A percentile compares a stretch with the other conserved stretches of the same genome.
Evolutionary conservation across 2,888 invertebrate species (phyloP).

Genomic region (Meliscaeva auricollis): DNA sequence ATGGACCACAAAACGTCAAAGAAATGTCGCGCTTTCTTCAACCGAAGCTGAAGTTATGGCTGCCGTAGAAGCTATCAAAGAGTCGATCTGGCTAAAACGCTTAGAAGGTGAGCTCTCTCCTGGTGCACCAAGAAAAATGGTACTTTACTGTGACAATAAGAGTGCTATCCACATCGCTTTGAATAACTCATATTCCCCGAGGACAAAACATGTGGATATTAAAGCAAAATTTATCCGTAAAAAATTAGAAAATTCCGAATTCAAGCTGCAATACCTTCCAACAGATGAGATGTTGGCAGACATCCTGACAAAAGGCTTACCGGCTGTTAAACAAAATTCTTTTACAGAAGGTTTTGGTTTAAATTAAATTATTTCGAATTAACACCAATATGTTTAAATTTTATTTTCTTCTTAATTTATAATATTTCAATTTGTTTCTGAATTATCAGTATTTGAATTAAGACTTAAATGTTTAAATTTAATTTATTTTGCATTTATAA

Average conservation of each 20-base stretch:
- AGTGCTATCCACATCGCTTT: constrained; percentile 54
- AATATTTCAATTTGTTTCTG: no score
- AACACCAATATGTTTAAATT: neutral
- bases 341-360: neutral
- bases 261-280: constrained; percentile 42
- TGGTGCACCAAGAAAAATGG: constrained; percentile 43
- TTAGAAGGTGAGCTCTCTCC: constrained; percentile 50
- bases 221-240: constrained; percentile 65
- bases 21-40: constrained; percentile 69
- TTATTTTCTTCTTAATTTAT: neutral
- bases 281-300: constrained; percentile 48
- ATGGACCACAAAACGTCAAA: constrained; percentile 70
- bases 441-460: neutral
- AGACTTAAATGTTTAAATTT: no score
- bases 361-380: neutral
- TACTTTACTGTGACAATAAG: constrained; percentile 56
- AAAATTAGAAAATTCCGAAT: constrained; percentile 31
- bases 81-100: constrained; percentile 68
- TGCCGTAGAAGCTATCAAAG: constrained; percentile 66
- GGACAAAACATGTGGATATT: constrained; percentile 68
- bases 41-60: constrained; percentile 76
- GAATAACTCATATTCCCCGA: constrained; percentile 53
- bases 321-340: constrained; percentile 25
- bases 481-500: no score
- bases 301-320: constrained; percentile 41